A percentile compares a stretch with the other conserved stretches of the same genome.
Conservation (phyloP, 2,888 invertebrate genomes). For the Dynastes hyllus region DNA sequence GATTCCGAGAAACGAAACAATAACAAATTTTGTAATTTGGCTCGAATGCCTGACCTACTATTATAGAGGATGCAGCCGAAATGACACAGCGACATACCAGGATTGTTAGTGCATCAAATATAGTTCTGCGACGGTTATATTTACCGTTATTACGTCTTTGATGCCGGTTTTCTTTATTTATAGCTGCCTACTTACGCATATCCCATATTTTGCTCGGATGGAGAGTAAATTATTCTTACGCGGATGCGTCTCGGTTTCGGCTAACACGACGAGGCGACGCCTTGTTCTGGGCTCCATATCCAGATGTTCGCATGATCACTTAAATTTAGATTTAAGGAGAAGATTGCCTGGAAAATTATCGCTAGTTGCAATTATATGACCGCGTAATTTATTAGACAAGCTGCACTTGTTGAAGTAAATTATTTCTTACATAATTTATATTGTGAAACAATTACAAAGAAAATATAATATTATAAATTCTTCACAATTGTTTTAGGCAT, state of each 20-base stretch:
- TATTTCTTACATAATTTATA: background rate
- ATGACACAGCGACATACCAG: conserved; percentile 35
- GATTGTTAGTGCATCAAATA: conserved; percentile 37
- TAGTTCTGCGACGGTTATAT: conserved; percentile 31
- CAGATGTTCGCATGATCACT: conserved; percentile 16
- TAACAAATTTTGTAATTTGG: conserved; percentile 27
- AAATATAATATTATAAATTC: too few species aligned
- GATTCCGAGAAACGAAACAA: background rate
- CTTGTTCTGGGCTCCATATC: background rate
- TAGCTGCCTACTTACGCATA: conserved; percentile 24
- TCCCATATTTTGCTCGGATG: conserved; percentile 5
- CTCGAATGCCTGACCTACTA: conserved; percentile 3
- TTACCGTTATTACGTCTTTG: conserved; percentile 23
- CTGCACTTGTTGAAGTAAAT: background rate
- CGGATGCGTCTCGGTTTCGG: conserved; percentile 4
- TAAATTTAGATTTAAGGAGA: conserved; percentile 9
- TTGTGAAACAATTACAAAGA: too few species aligned
- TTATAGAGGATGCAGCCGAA: conserved; percentile 23
- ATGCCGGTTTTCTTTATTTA: conserved; percentile 8
- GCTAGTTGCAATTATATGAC: background rate
- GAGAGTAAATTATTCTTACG: conserved; percentile 16
- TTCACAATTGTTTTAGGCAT: too few species aligned
- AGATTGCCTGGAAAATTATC: background rate
- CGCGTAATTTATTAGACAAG: background rate
- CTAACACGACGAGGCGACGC: background rate